A percentile compares a stretch with the other conserved stretches of the same genome.
Evolutionary conservation across 2,888 invertebrate genomes (phyloP).

Genomic region (Tipula vernalis): DNA sequence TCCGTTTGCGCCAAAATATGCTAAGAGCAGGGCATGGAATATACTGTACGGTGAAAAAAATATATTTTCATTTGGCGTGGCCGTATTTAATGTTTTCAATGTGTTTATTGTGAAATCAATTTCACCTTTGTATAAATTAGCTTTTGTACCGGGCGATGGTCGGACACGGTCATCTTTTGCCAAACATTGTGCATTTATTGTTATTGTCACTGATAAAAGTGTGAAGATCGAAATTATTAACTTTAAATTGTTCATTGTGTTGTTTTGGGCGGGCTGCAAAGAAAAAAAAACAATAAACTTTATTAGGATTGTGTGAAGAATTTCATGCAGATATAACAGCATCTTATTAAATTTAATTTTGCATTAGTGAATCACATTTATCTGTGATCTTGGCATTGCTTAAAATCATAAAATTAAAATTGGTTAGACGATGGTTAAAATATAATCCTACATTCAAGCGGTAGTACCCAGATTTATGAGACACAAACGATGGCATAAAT

Average conservation of each 20-base stretch:
- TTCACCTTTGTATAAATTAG: conserved; percentile 43
- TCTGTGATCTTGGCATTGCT: too few relatives aligned
- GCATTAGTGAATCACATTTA: too few relatives aligned
- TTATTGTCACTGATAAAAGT: background rate
- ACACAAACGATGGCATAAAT: too few relatives aligned
- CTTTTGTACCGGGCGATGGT: conserved; percentile 12
- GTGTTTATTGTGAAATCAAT: conserved; percentile 58
- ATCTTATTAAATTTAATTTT: too few relatives aligned
- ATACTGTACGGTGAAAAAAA: conserved; percentile 85
- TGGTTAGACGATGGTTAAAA: too few relatives aligned
- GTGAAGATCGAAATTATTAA: background rate
- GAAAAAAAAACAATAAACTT: background rate
- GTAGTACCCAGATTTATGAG: too few relatives aligned
- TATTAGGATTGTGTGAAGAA: too few relatives aligned
- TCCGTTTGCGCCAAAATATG: conserved; percentile 63
- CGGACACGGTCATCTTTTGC: conserved; percentile 13
- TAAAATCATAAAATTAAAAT: too few relatives aligned
- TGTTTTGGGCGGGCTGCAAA: background rate
- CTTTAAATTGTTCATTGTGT: background rate
- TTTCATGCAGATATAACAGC: too few relatives aligned
- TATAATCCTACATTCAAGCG: too few relatives aligned
- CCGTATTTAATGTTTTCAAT: conserved; percentile 50
- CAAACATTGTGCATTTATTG: conserved; percentile 13
- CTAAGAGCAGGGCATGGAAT: conserved; percentile 63
- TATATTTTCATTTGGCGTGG: conserved; percentile 57